These are phyloP conservation scores for Drosophila anomalata DNA, from an alignment of 2,888 invertebrate genomes.

Conservation along the genomic window DNA sequence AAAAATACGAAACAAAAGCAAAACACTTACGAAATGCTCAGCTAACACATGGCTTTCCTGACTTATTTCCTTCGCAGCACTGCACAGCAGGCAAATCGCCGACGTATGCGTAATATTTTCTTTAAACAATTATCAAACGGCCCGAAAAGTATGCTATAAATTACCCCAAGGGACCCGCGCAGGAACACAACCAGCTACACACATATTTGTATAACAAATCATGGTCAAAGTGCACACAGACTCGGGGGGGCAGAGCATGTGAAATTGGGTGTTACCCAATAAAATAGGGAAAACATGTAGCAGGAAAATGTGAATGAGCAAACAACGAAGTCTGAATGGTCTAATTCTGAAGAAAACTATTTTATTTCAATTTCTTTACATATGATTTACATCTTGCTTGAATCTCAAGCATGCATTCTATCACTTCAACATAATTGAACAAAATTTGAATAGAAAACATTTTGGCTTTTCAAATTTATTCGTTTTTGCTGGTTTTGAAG, in stretches of 20 bases:
- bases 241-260: slow-evolving; percentile 32
- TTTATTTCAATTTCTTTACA: not conserved
- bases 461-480: no score
- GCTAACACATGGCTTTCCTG: slow-evolving; percentile 60
- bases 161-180: slow-evolving; percentile 50
- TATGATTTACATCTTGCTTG: not conserved
- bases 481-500: no score
- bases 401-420: not conserved
- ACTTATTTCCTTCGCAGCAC: slow-evolving; percentile 54
- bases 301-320: not conserved
- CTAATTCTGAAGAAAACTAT: slow-evolving; percentile 19
- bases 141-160: slow-evolving; percentile 70
- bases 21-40: slow-evolving; percentile 31
- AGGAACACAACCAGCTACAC: slow-evolving; percentile 32
- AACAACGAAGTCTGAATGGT: slow-evolving; percentile 42
- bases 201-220: slow-evolving; percentile 63
- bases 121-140: slow-evolving; percentile 77
- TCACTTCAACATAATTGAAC: not conserved
- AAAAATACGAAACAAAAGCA: slow-evolving; percentile 14
- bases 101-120: slow-evolving; percentile 76
- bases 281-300: slow-evolving; percentile 46
- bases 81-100: slow-evolving; percentile 55
- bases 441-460: no score
- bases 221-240: slow-evolving; percentile 61
- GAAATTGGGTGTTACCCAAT: slow-evolving; percentile 60